Evolutionary conservation across 2,113 vertebrate genomes (phyloP).

Genomic region (Prionailurus viverrinus): DNA sequence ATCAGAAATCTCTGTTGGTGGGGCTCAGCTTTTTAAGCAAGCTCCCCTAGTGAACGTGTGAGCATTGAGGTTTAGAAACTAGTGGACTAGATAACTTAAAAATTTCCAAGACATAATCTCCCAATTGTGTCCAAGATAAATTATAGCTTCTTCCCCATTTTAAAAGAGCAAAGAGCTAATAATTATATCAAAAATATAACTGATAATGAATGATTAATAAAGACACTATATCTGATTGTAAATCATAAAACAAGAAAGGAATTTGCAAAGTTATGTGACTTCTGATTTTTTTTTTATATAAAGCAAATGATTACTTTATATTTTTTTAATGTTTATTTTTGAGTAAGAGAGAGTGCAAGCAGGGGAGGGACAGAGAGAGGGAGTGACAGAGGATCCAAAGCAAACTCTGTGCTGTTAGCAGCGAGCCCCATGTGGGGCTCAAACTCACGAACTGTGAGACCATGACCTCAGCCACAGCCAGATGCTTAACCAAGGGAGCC

Average conservation of each 20-base stretch:
- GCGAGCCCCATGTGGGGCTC: too few species aligned
- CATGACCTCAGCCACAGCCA: too few species aligned
- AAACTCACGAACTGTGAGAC: too few species aligned
- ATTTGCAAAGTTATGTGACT: not conserved
- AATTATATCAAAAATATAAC: slow-evolving; percentile 20
- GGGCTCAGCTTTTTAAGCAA: not conserved
- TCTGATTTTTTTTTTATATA: not conserved
- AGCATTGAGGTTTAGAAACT: not conserved
- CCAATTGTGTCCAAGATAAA: not conserved
- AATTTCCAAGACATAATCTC: not conserved
- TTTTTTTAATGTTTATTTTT: too few species aligned
- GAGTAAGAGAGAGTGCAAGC: too few species aligned
- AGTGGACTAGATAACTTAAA: not conserved
- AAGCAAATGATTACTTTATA: too few species aligned
- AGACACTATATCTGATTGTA: not conserved
- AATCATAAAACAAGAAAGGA: not conserved
- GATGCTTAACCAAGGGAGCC: too few species aligned
- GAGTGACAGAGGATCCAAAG: too few species aligned
- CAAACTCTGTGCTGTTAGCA: too few species aligned
- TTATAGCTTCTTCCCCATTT: not conserved
- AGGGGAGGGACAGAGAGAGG: too few species aligned
- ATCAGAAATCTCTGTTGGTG: not conserved
- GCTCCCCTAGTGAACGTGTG: not conserved
- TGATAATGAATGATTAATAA: not conserved
- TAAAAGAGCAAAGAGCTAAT: slow-evolving; percentile 10